Evolutionary conservation across 1,140 invertebrate species (phyloP).

Genomic region (Diprion similis): DNA sequence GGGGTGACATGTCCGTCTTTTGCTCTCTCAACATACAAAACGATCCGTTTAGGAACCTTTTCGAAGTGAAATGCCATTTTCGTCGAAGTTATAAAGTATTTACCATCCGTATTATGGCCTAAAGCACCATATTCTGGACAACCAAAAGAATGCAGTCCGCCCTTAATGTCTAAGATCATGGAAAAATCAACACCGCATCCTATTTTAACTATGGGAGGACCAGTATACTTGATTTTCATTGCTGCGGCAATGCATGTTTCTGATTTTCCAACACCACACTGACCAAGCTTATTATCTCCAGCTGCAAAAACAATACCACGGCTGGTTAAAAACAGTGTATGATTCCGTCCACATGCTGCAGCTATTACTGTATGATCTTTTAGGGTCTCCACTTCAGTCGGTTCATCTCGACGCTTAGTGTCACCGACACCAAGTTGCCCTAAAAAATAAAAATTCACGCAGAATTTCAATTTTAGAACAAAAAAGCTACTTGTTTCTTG

Average conservation of each 20-base stretch:
- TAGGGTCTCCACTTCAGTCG: constrained; percentile 77
- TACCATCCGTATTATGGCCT: constrained; percentile 92
- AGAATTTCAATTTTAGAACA: constrained; percentile 46
- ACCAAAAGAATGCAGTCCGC: constrained; percentile 89
- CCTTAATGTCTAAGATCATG: constrained; percentile 88
- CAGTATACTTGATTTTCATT: constrained; percentile 76
- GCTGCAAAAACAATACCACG: constrained; percentile 84
- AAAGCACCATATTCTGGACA: constrained; percentile 91
- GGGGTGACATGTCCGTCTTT: constrained; percentile 87
- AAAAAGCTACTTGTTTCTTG: not conserved
- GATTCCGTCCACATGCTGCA: constrained; percentile 86
- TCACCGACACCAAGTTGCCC: constrained; percentile 90
- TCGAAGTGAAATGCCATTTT: constrained; percentile 89
- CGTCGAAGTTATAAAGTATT: constrained; percentile 89
- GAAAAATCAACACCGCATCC: constrained; percentile 93
- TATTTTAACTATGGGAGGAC: constrained; percentile 82
- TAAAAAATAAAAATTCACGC: constrained; percentile 72
- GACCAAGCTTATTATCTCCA: constrained; percentile 90
- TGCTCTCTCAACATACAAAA: constrained; percentile 86
- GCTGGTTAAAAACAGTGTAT: constrained; percentile 88
- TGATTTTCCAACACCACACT: constrained; percentile 85
- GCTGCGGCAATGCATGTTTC: constrained; percentile 74
- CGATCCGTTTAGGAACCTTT: constrained; percentile 82
- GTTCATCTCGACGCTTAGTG: constrained; percentile 74
- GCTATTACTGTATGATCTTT: constrained; percentile 82